Base-by-base conservation (phyloP, 2,113 vertebrate genomes). In the Lichenostomus cassidix region DNA sequence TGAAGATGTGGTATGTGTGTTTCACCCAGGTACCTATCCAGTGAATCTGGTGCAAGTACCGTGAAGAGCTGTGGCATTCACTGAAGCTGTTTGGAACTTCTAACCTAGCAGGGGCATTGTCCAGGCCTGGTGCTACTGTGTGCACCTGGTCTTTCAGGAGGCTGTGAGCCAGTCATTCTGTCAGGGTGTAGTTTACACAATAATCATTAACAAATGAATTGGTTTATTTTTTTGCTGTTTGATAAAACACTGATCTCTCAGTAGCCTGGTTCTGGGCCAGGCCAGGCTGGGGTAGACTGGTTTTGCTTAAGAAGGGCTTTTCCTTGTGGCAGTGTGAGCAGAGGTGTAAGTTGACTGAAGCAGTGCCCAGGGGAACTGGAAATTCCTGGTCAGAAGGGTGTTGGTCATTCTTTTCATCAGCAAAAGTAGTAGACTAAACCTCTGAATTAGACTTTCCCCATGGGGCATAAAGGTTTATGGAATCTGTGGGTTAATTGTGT, bases 341-440 rank as follows among this genome's bases (percentile, higher is more conserved):
- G 68, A n/a, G 24, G n/a, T 0, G 0, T 29, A n/a, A 62, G 8
- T 10, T 27, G 28, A 16, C 18, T 2, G 5, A 33, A 80, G 41
- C 11, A 25, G 21, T 47, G 39, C 11, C 7, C 1, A 3, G 33
- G 12, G 10, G 42, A 41, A 29, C 31, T 50, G 52, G 21, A 58
- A 33, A 15, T n/a, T 70, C 10, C 23, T 49, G 2, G 4, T 28
- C 20, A 25, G 28, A 64, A 21, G 44, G 33, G 16, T n/a, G 19
- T 58, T 37, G 33, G 8, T 78, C 2, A 9, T 63, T 73, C 41
- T 63, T 79, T 46, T 52, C 9, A 68, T 56, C 37, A 70, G 27
- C 19, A 75, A 39, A 62, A 87, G 24, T 3, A 76, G 27, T 9
- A 33, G 44, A n/a, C 23, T 22, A 15, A 65, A 12, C 21, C 10